phyloP scores from a whole-genome alignment of 2,797 vertebrate species.

The Agapornis canus region DNA sequence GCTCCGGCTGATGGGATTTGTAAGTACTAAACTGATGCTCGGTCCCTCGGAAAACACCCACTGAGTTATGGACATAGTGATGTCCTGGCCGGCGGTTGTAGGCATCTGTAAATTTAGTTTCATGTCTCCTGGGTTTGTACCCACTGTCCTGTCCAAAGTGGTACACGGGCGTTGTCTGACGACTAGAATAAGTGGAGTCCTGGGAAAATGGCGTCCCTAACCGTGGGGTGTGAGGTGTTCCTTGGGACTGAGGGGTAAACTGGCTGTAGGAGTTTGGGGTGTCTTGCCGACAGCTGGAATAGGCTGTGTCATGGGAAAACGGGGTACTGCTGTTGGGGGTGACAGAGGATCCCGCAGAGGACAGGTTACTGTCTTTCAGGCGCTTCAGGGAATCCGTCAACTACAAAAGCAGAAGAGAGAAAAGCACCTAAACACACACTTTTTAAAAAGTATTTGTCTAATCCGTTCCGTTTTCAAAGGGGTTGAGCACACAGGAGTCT shows the following conservation, averaged over 20 bases:
- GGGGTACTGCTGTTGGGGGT: conserved; percentile 92
- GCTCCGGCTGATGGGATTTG: conserved; percentile 81
- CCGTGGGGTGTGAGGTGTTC: conserved; percentile 91
- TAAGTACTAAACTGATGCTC: conserved; percentile 77
- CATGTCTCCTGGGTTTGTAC: conserved; percentile 90
- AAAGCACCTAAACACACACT: conserved; percentile 6
- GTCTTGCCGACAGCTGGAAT: conserved; percentile 94
- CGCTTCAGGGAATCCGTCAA: conserved; percentile 90
- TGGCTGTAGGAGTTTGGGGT: conserved; percentile 92
- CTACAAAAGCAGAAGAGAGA: conserved; percentile 64
- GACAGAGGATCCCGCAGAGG: conserved; percentile 79
- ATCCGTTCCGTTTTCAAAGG: not conserved
- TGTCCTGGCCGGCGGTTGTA: conserved; percentile 94
- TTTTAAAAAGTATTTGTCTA: not conserved
- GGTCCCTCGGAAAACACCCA: conserved; percentile 70
- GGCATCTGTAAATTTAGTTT: conserved; percentile 94
- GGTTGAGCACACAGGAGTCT: not conserved
- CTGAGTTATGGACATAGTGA: conserved; percentile 89
- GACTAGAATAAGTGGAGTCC: conserved; percentile 94
- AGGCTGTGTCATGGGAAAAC: conserved; percentile 93
- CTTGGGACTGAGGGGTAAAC: conserved; percentile 90
- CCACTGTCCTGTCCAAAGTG: conserved; percentile 85
- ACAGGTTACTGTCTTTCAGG: conserved; percentile 85
- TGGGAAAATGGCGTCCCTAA: conserved; percentile 94
- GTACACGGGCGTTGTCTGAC: conserved; percentile 93